phyloP scores from a whole-genome alignment of 2,888 invertebrate genomes.

The Rhorus exstirpatorius region DNA sequence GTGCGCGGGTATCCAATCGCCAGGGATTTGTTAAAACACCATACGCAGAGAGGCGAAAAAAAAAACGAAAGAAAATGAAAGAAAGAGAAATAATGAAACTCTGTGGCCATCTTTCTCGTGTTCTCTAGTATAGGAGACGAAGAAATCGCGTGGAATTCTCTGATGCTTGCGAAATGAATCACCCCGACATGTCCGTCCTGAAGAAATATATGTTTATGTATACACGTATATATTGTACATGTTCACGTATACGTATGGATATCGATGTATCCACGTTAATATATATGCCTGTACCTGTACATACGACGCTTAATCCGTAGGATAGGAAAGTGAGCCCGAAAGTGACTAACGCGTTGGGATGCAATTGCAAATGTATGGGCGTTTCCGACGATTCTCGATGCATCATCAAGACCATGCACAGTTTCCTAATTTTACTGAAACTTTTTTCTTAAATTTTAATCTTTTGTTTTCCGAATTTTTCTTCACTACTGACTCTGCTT shows the following conservation, averaged over 20 bases:
- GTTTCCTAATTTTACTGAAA: too few relatives aligned
- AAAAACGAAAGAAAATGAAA: not conserved
- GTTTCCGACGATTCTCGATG: too few relatives aligned
- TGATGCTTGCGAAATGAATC: conserved; percentile 75
- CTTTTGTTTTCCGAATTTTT: too few relatives aligned
- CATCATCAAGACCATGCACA: too few relatives aligned
- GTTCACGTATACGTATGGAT: not conserved
- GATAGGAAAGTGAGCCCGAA: conserved; percentile 22
- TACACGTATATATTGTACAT: conserved; percentile 23
- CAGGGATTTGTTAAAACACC: conserved; percentile 60
- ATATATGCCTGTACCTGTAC: conserved; percentile 3
- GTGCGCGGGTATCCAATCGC: conserved; percentile 43
- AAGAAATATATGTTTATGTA: conserved; percentile 38
- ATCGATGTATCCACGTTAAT: not conserved
- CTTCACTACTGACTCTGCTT: too few relatives aligned
- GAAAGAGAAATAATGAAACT: conserved; percentile 4
- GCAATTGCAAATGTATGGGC: conserved; percentile 26
- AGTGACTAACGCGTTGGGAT: conserved; percentile 50
- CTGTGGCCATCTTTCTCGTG: conserved; percentile 45
- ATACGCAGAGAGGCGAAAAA: conserved; percentile 9
- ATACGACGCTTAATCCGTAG: conserved; percentile 39
- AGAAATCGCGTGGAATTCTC: conserved; percentile 64
- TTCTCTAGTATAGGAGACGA: conserved; percentile 41
- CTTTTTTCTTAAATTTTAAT: too few relatives aligned
- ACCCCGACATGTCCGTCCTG: conserved; percentile 57